Conservation (phyloP, 2,888 invertebrate genomes). For the Celastrina argiolus region DNA sequence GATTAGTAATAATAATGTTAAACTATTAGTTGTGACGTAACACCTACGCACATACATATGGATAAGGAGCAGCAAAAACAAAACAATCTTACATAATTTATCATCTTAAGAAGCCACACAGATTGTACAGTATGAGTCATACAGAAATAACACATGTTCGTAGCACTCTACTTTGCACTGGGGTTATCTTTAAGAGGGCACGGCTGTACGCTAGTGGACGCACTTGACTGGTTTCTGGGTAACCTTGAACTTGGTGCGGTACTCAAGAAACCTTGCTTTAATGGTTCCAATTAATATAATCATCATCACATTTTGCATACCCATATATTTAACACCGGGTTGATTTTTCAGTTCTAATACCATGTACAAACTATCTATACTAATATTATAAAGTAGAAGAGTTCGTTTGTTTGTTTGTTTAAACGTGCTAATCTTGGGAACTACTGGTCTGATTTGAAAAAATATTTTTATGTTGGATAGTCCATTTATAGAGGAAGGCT, state of each 20-base stretch:
- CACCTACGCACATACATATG: background rate
- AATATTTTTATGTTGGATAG: no score
- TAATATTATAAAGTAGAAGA: no score
- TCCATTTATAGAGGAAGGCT: no score
- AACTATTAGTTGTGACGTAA: background rate
- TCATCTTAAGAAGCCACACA: background rate
- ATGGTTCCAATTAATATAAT: background rate
- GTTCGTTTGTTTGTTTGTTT: no score
- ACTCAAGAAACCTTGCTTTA: conserved; percentile 4
- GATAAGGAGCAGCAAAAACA: background rate
- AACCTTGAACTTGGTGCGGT: conserved; percentile 31
- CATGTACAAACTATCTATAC: no score
- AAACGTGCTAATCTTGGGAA: no score
- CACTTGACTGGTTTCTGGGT: conserved; percentile 31
- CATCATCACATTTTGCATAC: background rate
- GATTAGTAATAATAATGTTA: background rate
- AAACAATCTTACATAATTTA: background rate
- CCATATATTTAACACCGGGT: no score
- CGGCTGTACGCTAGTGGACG: conserved; percentile 15
- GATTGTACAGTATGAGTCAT: background rate
- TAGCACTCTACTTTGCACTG: background rate
- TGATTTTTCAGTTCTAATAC: no score
- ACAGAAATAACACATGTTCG: background rate
- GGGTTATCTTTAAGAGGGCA: background rate
- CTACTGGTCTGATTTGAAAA: no score